Base-by-base conservation (phyloP, 1,140 invertebrate genomes). In the Conus ventricosus region DNA sequence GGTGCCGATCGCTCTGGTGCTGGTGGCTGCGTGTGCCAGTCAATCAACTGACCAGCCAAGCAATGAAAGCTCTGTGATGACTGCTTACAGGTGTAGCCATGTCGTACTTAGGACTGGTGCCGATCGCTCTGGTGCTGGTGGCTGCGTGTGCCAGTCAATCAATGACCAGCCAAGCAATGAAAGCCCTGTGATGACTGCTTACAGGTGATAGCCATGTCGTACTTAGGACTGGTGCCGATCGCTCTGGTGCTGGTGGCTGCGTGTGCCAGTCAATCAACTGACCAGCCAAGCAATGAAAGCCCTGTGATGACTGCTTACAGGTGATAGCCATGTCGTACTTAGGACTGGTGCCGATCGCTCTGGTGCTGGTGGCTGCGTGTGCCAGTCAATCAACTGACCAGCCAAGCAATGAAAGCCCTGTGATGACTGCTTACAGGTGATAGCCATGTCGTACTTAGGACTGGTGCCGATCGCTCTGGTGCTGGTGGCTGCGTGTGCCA, bases 401-500 rank as follows among this genome's bases (percentile, higher is more conserved):
- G 39, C 39, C 39, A 39, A 39, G 39, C 39, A 15, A 87, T 1
- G 71, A 75, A 60, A 63, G 84, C 23, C 27, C 54, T 85, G 39
- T 60, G 11, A 15, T 60, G 57, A 60, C 8, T 60, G 57, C 57
- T 60, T 60, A 11, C 57, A 60, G 57, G 57, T 60, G 57, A 60
- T 4, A 60, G 57, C 8, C 23, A 88, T 88, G 87, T 90, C 90
- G 25, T 67, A 85, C 51, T 87, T 93, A 54, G 90, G 90, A n/a
- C 90, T 90, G 17, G 57, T 93, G 53, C 92, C 92, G 10, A 88
- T 92, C 0, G 87, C 83, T n/a, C 85, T 93, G 53, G 91, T 91
- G 6, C 13, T 92, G 60, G 54, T 91, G 63, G 78, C 92, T 7
- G 63, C 88, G 11, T 71, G n/a, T n/a, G n/a, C n/a, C n/a, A n/a